Conservation (phyloP, 2,888 invertebrate species). For the Spodoptera exigua region DNA sequence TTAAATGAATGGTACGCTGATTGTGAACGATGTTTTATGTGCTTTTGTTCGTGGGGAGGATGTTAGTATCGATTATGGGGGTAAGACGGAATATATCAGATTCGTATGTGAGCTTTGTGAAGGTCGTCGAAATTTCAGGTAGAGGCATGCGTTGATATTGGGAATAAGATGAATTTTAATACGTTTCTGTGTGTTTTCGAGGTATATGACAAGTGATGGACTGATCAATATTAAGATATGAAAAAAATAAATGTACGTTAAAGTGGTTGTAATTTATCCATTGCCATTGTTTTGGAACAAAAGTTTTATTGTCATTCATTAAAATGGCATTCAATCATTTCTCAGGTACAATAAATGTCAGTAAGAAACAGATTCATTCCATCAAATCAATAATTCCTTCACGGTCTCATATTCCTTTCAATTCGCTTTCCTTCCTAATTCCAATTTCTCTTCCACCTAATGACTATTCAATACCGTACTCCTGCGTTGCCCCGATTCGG, state of each 20-base stretch:
- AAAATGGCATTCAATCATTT: neutral
- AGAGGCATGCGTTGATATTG: too few species aligned
- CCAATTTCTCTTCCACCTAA: conserved; percentile 37
- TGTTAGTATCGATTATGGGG: conserved; percentile 25
- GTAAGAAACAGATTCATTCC: conserved; percentile 7
- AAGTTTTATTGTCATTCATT: neutral
- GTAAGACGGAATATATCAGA: conserved; percentile 9
- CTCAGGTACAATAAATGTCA: neutral
- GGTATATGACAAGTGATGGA: too few species aligned
- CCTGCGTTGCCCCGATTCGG: conserved; percentile 36
- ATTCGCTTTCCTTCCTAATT: conserved; percentile 27
- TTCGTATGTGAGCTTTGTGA: conserved; percentile 2
- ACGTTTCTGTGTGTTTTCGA: too few species aligned
- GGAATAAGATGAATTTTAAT: too few species aligned
- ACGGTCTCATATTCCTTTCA: conserved; percentile 26
- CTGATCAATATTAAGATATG: too few species aligned
- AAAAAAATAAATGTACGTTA: too few species aligned
- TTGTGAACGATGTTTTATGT: conserved; percentile 37
- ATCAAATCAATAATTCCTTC: conserved; percentile 27
- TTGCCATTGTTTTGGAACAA: too few species aligned
- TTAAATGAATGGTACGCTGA: conserved; percentile 48
- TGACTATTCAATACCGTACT: conserved; percentile 48
- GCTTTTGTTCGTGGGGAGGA: conserved; percentile 26
- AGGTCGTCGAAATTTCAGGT: neutral
- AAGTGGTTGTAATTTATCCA: too few species aligned